Percentiles rank a stretch among this genome's conserved stretches.
These are phyloP conservation scores for Coregonus clupeaformis DNA, from an alignment of 2,113 vertebrate species.

Conservation along the genomic window DNA sequence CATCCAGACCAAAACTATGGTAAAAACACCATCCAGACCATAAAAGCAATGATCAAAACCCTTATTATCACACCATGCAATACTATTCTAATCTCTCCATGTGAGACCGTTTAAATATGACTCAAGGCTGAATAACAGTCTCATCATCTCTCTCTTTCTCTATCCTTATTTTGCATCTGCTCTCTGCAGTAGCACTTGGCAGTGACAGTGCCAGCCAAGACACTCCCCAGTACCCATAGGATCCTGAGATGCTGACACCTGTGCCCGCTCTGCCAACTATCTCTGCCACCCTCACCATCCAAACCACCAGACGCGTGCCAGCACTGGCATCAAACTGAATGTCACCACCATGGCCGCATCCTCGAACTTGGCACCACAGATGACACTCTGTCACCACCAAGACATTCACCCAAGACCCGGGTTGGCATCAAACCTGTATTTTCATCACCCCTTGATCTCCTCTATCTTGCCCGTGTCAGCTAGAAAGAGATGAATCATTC, in stretches of 20 bases:
- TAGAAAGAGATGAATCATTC: not conserved
- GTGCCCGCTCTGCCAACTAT: not conserved
- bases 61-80: too few species aligned
- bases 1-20: too few species aligned
- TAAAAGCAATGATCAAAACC: too few species aligned
- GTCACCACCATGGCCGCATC: not conserved
- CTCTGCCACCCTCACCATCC: not conserved
- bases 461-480: not conserved
- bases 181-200: too few species aligned
- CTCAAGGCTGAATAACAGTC: too few species aligned
- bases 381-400: not conserved
- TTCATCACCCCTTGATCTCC: not conserved
- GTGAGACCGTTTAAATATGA: too few species aligned
- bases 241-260: slow-evolving; percentile 3
- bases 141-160: too few species aligned
- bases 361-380: not conserved
- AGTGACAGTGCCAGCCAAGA: too few species aligned
- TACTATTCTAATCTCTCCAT: too few species aligned
- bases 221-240: not conserved
- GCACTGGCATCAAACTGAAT: not conserved
- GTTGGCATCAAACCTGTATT: not conserved
- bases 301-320: not conserved
- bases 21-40: too few species aligned
- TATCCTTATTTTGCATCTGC: too few species aligned
- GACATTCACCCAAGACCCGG: not conserved